A percentile compares a stretch with the other conserved stretches of the same genome.
Evolutionary conservation across 1,140 invertebrate genomes (phyloP).

Genomic region (Calliphora vicina): DNA sequence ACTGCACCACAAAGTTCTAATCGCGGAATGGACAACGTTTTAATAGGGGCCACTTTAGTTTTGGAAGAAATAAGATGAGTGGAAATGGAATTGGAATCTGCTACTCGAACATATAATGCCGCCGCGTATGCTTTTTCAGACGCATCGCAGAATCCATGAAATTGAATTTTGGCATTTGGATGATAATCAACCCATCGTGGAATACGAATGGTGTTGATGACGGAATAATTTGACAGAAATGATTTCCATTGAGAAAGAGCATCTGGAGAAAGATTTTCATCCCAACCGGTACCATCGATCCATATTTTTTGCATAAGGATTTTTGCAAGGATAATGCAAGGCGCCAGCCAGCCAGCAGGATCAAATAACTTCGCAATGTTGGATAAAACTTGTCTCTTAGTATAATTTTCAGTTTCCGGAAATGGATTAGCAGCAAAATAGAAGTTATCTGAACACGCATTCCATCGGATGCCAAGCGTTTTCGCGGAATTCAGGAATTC

Average conservation of each 20-base stretch:
- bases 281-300: too few relatives aligned
- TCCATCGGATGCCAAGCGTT: conserved; percentile 20
- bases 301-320: too few relatives aligned
- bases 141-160: conserved; percentile 31
- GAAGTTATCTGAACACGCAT: neutral
- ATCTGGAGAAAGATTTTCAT: neutral
- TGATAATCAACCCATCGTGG: conserved; percentile 8
- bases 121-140: conserved; percentile 23
- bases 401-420: neutral
- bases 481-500: conserved; percentile 11
- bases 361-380: neutral
- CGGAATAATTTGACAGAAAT: neutral
- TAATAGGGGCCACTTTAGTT: conserved; percentile 44
- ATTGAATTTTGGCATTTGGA: neutral
- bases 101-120: conserved; percentile 4
- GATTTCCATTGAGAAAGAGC: neutral
- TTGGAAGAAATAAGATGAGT: neutral
- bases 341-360: neutral
- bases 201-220: neutral
- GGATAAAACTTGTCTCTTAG: neutral
- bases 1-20: conserved; percentile 46
- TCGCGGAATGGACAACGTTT: conserved; percentile 46
- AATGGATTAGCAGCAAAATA: neutral
- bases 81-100: neutral
- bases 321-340: too few relatives aligned